Percentiles rank a stretch among this genome's conserved stretches.
Evolutionary conservation across 2,113 vertebrate genomes (phyloP).

Genomic region (Notechis scutatus): DNA sequence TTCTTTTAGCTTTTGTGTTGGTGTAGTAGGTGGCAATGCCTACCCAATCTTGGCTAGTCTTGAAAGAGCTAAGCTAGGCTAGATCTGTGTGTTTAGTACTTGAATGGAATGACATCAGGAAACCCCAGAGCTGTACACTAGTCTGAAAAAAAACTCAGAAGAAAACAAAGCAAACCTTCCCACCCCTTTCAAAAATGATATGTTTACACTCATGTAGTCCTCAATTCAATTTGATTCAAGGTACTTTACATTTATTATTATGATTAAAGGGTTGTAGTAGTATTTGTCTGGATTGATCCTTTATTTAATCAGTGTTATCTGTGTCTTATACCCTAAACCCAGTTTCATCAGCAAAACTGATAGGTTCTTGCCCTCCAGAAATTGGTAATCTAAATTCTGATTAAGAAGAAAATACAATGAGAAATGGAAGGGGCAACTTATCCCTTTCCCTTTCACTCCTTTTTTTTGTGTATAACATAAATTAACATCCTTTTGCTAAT

Average conservation of each 20-base stretch:
- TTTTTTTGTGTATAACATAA: conserved; percentile 28
- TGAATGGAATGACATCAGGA: not conserved
- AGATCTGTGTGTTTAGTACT: not conserved
- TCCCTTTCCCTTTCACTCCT: not conserved
- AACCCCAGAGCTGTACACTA: not conserved
- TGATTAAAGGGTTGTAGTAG: not conserved
- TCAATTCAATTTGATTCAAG: not conserved
- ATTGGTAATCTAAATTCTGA: not conserved
- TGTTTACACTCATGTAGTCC: not conserved
- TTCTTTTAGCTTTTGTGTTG: not conserved
- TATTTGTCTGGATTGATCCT: not conserved
- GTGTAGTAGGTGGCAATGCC: not conserved
- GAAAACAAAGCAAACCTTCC: not conserved
- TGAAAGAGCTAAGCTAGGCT: not conserved
- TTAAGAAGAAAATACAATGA: not conserved
- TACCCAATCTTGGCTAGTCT: not conserved
- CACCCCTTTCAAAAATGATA: not conserved
- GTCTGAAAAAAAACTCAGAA: not conserved
- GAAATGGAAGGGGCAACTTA: not conserved
- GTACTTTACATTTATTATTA: not conserved
- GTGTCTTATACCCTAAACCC: no score
- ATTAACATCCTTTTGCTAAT: conserved; percentile 48
- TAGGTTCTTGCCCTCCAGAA: not conserved
- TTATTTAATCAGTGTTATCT: not conserved
- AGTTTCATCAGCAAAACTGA: not conserved